Conservation (phyloP, 2,888 invertebrate species). For the Dorcus hopei region DNA sequence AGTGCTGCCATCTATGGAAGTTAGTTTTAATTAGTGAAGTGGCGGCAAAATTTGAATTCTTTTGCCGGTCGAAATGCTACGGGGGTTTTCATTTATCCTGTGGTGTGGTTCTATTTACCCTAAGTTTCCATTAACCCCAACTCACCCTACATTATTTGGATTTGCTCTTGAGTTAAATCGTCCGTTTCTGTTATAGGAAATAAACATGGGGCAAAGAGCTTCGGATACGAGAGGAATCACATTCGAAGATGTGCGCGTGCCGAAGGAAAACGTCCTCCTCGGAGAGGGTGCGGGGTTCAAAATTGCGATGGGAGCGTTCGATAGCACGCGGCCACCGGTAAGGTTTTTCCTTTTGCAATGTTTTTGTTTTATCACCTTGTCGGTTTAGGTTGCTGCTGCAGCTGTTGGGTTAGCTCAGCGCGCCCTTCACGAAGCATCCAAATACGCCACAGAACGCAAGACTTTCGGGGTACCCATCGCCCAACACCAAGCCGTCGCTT, state of each 20-base stretch:
- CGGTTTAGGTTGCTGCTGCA: slow-evolving; percentile 71
- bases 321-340: slow-evolving; percentile 89
- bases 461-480: slow-evolving; percentile 85
- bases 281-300: slow-evolving; percentile 94
- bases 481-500: slow-evolving; percentile 84
- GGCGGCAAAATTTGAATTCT: too few species aligned
- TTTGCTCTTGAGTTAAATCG: too few species aligned
- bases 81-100: too few species aligned
- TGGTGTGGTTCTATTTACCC: too few species aligned
- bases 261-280: slow-evolving; percentile 87
- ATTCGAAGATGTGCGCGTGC: slow-evolving; percentile 94
- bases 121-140: too few species aligned
- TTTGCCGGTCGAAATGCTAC: too few species aligned
- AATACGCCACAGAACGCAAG: slow-evolving; percentile 88
- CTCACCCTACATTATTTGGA: too few species aligned
- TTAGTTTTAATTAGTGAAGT: too few species aligned
- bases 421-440: slow-evolving; percentile 87
- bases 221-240: slow-evolving; percentile 94
- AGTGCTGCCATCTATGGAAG: too few species aligned
- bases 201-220: slow-evolving; percentile 95
- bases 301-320: slow-evolving; percentile 96
- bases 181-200: slow-evolving; percentile 58
- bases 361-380: too few species aligned
- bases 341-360: slow-evolving; percentile 20
- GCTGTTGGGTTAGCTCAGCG: slow-evolving; percentile 88